These are phyloP conservation scores for Parapsyche elsis DNA, from an alignment of 1,140 invertebrate species.

Conservation along the genomic window DNA sequence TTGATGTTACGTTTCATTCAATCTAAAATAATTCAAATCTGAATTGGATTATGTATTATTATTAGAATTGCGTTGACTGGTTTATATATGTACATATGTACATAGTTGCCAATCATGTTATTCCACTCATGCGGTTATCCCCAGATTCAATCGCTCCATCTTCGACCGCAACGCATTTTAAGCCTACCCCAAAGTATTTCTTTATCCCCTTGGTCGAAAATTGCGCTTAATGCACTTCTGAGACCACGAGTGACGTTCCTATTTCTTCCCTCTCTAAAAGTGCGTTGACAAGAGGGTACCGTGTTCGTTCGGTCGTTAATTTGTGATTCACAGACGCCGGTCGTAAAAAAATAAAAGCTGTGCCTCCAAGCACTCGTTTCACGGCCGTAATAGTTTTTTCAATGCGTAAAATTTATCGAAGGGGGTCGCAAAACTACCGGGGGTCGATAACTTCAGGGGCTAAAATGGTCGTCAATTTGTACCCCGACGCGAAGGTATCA, in stretches of 20 bases:
- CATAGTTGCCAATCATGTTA: not conserved
- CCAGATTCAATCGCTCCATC: not conserved
- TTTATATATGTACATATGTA: not conserved
- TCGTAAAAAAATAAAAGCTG: constrained; percentile 43
- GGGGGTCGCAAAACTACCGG: constrained; percentile 29
- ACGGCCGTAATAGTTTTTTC: constrained; percentile 21
- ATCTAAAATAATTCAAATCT: too few species aligned
- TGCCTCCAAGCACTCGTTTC: constrained; percentile 1
- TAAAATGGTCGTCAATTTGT: constrained; percentile 14
- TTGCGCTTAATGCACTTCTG: not conserved
- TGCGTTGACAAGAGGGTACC: constrained; percentile 29
- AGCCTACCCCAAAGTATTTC: not conserved
- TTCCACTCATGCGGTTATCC: not conserved
- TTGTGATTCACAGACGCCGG: constrained; percentile 45
- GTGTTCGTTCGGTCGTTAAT: constrained; percentile 45
- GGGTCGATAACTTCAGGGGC: constrained; percentile 29
- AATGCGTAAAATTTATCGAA: constrained; percentile 41
- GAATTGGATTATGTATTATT: too few species aligned
- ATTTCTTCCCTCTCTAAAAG: constrained; percentile 14
- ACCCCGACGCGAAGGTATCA: not conserved
- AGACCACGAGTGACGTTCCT: not conserved
- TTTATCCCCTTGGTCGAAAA: not conserved
- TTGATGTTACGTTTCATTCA: too few species aligned
- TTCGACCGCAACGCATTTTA: not conserved
- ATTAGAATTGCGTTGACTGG: too few species aligned